A percentile compares a stretch with the other conserved stretches of the same genome.
Evolutionary conservation across 2,113 vertebrate species (phyloP).

Genomic region (Pungitius pungitius): DNA sequence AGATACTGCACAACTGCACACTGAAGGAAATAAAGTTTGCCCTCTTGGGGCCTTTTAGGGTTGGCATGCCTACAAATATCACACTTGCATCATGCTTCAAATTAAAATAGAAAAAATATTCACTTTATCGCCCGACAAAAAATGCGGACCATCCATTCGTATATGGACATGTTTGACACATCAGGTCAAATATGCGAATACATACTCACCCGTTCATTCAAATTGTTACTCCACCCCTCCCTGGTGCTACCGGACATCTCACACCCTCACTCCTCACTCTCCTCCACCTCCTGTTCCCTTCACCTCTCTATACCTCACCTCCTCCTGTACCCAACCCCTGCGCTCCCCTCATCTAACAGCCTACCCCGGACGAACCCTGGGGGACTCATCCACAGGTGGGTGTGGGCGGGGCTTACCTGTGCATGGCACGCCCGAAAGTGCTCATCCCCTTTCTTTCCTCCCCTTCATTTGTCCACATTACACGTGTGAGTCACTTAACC

Average conservation of each 20-base stretch:
- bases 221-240: conserved; percentile 46
- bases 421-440: conserved; percentile 82
- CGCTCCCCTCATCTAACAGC: conserved; percentile 86
- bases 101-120: not conserved
- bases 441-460: conserved; percentile 61
- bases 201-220: conserved; percentile 41
- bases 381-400: conserved; percentile 92
- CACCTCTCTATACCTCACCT: conserved; percentile 57
- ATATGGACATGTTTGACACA: conserved; percentile 63
- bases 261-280: conserved; percentile 60
- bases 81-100: not conserved
- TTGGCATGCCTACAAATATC: conserved; percentile 25
- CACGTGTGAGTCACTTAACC: conserved; percentile 3
- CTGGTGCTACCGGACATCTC: conserved; percentile 57
- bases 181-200: conserved; percentile 62
- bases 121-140: conserved; percentile 4
- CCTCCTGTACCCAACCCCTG: conserved; percentile 51
- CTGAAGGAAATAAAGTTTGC: conserved; percentile 43
- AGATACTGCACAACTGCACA: conserved; percentile 4
- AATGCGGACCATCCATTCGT: conserved; percentile 9
- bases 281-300: conserved; percentile 27
- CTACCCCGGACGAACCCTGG: conserved; percentile 92
- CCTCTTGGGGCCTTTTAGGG: conserved; percentile 64
- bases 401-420: conserved; percentile 78
- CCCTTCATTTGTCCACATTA: conserved; percentile 48